Base-by-base conservation (phyloP, 1,140 invertebrate genomes). In the Amyelois transitella region DNA sequence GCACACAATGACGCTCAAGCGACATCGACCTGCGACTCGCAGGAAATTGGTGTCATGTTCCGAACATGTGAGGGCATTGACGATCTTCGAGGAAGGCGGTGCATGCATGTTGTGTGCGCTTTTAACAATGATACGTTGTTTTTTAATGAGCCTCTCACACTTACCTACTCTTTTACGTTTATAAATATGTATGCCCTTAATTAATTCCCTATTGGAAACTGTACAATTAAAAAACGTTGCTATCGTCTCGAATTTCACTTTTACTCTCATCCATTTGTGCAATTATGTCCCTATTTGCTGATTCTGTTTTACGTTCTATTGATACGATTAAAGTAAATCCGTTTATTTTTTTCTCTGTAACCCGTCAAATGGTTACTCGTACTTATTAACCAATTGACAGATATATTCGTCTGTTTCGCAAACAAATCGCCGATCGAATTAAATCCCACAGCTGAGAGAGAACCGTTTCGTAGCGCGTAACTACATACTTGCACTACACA, bases 31-130 rank as follows among this genome's bases (percentile, higher is more conserved):
- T 58, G 60, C 66, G 63, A 52, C 53, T 28, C 28, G 20, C 74
- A 82, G 77, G 77, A 85, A 78, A 79, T 77, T 68, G 75, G 77
- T 79, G 81, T 78, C 81, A 63, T 63, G 64, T 80, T 78, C 61
- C 63, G 58, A 62, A 72, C 60, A 57, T 58, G 58, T 54, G 53
- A 57, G 64, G 67, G 58, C 64, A 70, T 67, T 58, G 68, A 60
- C 57, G 55, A 61, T 62, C 61, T 67, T 62, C 60, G 47, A 57
- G 57, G 65, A 65, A 69, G 56, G 52, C 63, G 50, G 44, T 21
- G 38, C 56, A 43, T 51, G 51, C 53, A 53, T 49, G 32, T 62
- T 51, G 56, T 51, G 55, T 10, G 43, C 47, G 20, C 17, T 51
- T 38, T 52, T 44, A 58, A 64, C 57, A 71, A 69, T 59, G 61